phyloP scores from a whole-genome alignment of 2,797 vertebrate species.

The Lerista edwardsae region DNA sequence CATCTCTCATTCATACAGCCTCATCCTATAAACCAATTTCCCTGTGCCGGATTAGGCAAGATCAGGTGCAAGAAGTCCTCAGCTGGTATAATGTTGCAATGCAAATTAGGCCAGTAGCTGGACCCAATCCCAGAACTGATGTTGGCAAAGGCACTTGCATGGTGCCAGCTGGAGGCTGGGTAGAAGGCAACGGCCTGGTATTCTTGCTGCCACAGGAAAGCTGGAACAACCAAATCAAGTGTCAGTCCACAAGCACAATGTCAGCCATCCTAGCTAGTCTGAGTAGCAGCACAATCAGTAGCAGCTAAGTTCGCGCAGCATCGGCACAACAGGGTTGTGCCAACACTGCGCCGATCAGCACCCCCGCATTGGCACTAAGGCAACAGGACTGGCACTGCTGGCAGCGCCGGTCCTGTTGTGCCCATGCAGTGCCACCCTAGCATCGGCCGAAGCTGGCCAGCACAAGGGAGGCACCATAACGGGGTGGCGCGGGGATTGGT shows the following conservation, averaged over 20 bases:
- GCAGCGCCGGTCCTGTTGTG: too few species aligned
- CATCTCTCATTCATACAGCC: conserved; percentile 27
- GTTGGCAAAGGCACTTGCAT: neutral
- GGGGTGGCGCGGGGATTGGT: too few species aligned
- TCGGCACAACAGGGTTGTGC: too few species aligned
- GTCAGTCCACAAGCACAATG: neutral
- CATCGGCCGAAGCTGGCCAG: too few species aligned
- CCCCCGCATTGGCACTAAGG: too few species aligned
- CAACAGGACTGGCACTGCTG: too few species aligned
- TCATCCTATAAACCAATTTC: conserved; percentile 1
- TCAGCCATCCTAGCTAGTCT: neutral
- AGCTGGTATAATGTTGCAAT: neutral
- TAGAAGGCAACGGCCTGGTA: neutral
- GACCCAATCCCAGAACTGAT: conserved; percentile 4
- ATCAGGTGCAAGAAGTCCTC: neutral
- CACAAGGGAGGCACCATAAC: too few species aligned
- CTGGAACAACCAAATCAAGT: neutral
- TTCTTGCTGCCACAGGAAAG: neutral
- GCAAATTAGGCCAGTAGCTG: neutral
- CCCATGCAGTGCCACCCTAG: too few species aligned
- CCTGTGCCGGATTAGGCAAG: neutral
- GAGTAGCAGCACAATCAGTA: too few species aligned
- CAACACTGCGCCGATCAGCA: too few species aligned
- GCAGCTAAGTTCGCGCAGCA: too few species aligned
- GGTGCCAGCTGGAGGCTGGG: neutral